phyloP scores from a whole-genome alignment of 2,888 invertebrate genomes.

The Apocheima hispidaria region DNA sequence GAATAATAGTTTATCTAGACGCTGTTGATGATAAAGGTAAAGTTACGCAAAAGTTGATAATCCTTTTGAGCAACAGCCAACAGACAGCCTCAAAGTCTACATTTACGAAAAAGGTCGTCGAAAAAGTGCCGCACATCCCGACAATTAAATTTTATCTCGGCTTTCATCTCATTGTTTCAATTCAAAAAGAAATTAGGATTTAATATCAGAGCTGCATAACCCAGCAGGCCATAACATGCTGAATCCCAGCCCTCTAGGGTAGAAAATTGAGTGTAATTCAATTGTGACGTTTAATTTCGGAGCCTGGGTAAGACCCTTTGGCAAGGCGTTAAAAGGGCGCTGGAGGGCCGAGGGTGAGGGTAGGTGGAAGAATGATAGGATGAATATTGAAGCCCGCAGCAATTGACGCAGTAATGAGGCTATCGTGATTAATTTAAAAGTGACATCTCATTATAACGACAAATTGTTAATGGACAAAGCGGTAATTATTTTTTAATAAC shows the following conservation, averaged over 20 bases:
- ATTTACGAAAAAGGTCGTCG: not conserved
- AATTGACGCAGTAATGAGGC: constrained; percentile 65
- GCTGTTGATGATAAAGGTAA: not conserved
- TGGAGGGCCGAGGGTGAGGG: constrained; percentile 66
- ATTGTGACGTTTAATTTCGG: constrained; percentile 74
- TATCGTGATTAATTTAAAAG: constrained; percentile 66
- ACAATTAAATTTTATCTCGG: constrained; percentile 41
- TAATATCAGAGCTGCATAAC: constrained; percentile 40
- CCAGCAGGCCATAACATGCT: constrained; percentile 59
- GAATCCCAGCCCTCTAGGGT: constrained; percentile 59
- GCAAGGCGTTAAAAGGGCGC: constrained; percentile 74
- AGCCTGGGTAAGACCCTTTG: constrained; percentile 58
- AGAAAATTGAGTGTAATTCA: constrained; percentile 69
- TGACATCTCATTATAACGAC: constrained; percentile 41
- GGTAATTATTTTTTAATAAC: no score
- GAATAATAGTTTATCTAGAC: not conserved
- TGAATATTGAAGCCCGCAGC: constrained; percentile 64
- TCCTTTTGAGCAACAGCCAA: not conserved
- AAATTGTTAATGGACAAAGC: constrained; percentile 51
- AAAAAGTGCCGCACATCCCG: constrained; percentile 14
- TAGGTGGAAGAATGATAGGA: constrained; percentile 66
- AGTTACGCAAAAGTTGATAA: not conserved
- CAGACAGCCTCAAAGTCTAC: not conserved
- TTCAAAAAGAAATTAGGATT: constrained; percentile 47
- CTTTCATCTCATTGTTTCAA: constrained; percentile 45